Evolutionary conservation across 1,140 invertebrate species (phyloP).

Genomic region (Drosophila willistoni): DNA sequence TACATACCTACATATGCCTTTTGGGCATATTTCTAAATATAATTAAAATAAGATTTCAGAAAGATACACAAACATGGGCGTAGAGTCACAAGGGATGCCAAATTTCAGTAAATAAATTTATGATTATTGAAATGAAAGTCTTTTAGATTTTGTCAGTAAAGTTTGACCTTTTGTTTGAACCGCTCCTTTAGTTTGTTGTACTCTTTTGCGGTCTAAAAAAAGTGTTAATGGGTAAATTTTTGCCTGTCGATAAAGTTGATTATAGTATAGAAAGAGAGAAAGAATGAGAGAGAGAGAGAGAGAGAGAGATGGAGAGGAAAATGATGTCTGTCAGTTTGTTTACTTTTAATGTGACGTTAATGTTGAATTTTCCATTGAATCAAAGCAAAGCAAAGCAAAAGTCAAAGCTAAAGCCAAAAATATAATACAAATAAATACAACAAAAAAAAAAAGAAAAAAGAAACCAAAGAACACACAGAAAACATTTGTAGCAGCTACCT

Average conservation of each 20-base stretch:
- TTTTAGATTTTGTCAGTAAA: too few species aligned
- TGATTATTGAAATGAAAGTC: too few species aligned
- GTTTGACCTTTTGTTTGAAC: background rate
- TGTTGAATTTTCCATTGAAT: conserved; percentile 52
- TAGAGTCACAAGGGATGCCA: background rate
- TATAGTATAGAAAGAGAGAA: background rate
- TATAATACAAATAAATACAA: conserved; percentile 54
- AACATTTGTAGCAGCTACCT: conserved; percentile 55
- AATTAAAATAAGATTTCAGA: conserved; percentile 3
- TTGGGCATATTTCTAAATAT: background rate
- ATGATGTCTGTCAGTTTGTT: conserved; percentile 52
- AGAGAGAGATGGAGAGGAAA: conserved; percentile 29
- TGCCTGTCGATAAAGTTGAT: conserved; percentile 7
- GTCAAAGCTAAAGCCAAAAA: conserved; percentile 50
- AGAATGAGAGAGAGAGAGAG: conserved; percentile 15
- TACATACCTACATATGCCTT: background rate
- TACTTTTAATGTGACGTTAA: conserved; percentile 55
- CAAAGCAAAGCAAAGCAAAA: conserved; percentile 28
- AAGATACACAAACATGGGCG: background rate
- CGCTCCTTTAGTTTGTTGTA: background rate
- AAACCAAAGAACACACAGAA: conserved; percentile 21
- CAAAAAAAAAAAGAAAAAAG: conserved; percentile 34
- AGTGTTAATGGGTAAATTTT: conserved; percentile 12
- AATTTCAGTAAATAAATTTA: too few species aligned
- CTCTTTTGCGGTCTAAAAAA: background rate